Conservation (phyloP, 2,113 vertebrate species). For the Chloebia gouldiae region DNA sequence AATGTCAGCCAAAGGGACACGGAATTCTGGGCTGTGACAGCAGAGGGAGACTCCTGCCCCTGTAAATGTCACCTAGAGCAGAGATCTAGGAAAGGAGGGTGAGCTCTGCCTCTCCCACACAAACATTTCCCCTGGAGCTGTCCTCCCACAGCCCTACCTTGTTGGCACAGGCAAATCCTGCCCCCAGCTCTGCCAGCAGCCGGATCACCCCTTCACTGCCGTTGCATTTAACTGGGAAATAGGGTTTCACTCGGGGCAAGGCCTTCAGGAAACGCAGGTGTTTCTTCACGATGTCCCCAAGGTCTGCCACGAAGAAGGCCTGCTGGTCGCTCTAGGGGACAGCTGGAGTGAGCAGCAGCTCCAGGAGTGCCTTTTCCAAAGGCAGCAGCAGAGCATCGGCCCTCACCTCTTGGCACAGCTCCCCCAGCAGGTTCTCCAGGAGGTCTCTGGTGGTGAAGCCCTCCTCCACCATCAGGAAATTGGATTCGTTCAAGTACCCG, state of each 20-base stretch:
- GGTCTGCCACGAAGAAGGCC: slow-evolving; percentile 78
- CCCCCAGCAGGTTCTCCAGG: slow-evolving; percentile 72
- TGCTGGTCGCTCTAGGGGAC: slow-evolving; percentile 43
- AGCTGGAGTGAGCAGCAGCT: neutral
- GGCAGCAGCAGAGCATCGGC: neutral
- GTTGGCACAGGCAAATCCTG: slow-evolving; percentile 78
- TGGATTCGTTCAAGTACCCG: slow-evolving; percentile 70
- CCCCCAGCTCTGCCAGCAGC: slow-evolving; percentile 76
- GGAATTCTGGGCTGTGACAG: neutral
- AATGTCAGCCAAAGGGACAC: neutral
- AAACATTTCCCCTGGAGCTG: neutral
- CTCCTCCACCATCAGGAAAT: slow-evolving; percentile 79
- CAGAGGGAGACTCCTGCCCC: neutral
- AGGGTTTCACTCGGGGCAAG: slow-evolving; percentile 74
- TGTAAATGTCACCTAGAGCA: neutral
- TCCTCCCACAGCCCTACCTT: slow-evolving; percentile 63
- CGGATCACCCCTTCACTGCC: slow-evolving; percentile 73
- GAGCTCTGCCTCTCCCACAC: neutral
- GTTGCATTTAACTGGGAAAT: slow-evolving; percentile 77
- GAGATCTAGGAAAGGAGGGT: neutral
- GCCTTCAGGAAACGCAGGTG: slow-evolving; percentile 76
- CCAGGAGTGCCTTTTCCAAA: neutral
- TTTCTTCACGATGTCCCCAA: slow-evolving; percentile 75
- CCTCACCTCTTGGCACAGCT: slow-evolving; percentile 65
- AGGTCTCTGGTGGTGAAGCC: slow-evolving; percentile 78